Evolutionary conservation across 2,113 vertebrate species (phyloP), one percentile per base, ranked within the genome.

Genomic region (Tauraco erythrolophus): DNA sequence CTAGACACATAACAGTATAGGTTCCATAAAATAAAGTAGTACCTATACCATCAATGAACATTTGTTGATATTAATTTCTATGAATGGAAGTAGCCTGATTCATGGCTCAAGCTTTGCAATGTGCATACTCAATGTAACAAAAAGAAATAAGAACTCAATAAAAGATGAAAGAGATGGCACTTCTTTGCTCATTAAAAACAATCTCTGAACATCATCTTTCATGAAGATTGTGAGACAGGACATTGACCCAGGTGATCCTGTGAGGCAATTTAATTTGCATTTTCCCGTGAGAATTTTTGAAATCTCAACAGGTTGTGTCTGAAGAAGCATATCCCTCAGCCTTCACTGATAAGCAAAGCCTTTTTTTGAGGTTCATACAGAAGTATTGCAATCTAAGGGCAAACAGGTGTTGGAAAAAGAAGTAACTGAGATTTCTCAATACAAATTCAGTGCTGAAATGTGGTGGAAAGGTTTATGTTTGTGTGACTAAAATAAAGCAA

Each of bases 101-200:
- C 27, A 27, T 31, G 37, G 31, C 33, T 88, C 24, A 75, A 72
- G 3, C 10, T 19, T 61, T 51, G 21, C 13, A 58, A 14, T 46
- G 28, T 70, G 10, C 6, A 9, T 23, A 24, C 8, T 57, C 7
- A 0, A 0, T 23, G 23, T 18, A 62, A 74, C 3, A 5, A 46
- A 74, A 84, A 45, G 2, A 37, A 6, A n/a, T 45, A 93, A 66
- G 54, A 86, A 69, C 27, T 7, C 9, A 4, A 31, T 61, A 53
- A 75, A 93, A 70, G 6, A 39, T 3, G 11, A 41, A 60, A 71
- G 19, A 85, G 15, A 30, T 56, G 8, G 43, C 15, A 24, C 22
- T 43, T 53, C 4, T 22, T 57, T 85, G 16, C 23, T 56, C 28
- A 46, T 58, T 57, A 17, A 21, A 84, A 37, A 6, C 9, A 65